Evolutionary conservation across 1,140 invertebrate species (phyloP).

Genomic region (Hylaeus anthracinus): DNA sequence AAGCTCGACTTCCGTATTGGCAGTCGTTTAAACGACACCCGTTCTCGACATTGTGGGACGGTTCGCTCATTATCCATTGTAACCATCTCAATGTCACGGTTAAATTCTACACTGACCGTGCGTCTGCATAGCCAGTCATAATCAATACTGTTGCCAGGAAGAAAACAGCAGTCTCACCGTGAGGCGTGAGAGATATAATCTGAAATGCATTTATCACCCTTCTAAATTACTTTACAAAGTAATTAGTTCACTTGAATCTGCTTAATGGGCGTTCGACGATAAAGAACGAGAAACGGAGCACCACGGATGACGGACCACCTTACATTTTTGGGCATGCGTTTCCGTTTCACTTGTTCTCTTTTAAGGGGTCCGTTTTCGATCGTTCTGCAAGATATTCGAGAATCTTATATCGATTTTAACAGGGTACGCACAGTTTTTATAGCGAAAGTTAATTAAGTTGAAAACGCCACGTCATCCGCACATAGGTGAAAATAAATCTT

Average conservation of each 20-base stretch:
- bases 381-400: background rate
- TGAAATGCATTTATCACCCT: constrained; percentile 19
- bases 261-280: background rate
- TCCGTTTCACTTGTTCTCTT: background rate
- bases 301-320: background rate
- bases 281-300: background rate
- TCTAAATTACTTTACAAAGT: constrained; percentile 16
- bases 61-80: background rate
- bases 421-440: too few relatives aligned
- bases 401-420: background rate
- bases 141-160: constrained; percentile 7
- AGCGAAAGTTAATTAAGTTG: too few relatives aligned
- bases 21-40: background rate
- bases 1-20: background rate
- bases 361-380: background rate
- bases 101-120: background rate
- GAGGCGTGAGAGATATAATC: background rate
- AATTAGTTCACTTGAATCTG: constrained; percentile 4
- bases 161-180: constrained; percentile 12
- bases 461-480: too few relatives aligned
- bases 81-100: background rate
- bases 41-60: background rate
- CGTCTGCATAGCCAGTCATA: background rate
- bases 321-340: background rate
- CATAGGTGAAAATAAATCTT: too few relatives aligned